Conservation (phyloP, 2,113 vertebrate genomes). For the Sterrhoptilus dennistouni region DNA sequence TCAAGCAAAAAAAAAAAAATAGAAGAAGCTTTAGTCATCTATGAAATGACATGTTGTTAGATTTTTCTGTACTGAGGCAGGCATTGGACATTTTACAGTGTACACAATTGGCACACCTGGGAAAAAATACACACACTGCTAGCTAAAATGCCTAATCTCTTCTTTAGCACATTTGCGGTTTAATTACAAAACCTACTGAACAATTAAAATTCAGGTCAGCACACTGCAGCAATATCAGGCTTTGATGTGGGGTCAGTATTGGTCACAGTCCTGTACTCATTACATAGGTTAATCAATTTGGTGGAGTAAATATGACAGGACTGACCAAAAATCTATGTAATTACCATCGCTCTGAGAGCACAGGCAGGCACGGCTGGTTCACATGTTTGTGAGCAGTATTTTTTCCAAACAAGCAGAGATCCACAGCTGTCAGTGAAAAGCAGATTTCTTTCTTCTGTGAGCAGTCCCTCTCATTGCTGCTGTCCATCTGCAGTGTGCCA, state of each 20-base stretch:
- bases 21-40: not conserved
- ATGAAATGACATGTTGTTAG: not conserved
- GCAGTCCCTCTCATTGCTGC: not conserved
- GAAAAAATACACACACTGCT: constrained; percentile 30
- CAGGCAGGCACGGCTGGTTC: not conserved
- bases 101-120: constrained; percentile 53
- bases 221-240: constrained; percentile 80
- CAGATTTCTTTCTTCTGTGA: not conserved
- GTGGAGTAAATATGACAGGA: constrained; percentile 59
- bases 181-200: constrained; percentile 67
- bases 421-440: not conserved
- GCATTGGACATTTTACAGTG: not conserved
- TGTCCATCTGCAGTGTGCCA: accelerated
- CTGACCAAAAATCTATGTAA: constrained; percentile 63
- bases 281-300: constrained; percentile 84
- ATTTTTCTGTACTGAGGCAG: not conserved
- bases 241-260: constrained; percentile 90
- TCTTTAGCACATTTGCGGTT: constrained; percentile 62
- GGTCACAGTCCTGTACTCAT: constrained; percentile 88
- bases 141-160: constrained; percentile 33
- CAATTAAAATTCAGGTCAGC: constrained; percentile 83
- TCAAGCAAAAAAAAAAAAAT: not conserved
- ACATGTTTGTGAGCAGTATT: not conserved
- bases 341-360: constrained; percentile 28
- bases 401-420: not conserved